These are phyloP conservation scores for Agrenia bidenticulata DNA, from an alignment of 2,888 invertebrate genomes.

Conservation along the genomic window DNA sequence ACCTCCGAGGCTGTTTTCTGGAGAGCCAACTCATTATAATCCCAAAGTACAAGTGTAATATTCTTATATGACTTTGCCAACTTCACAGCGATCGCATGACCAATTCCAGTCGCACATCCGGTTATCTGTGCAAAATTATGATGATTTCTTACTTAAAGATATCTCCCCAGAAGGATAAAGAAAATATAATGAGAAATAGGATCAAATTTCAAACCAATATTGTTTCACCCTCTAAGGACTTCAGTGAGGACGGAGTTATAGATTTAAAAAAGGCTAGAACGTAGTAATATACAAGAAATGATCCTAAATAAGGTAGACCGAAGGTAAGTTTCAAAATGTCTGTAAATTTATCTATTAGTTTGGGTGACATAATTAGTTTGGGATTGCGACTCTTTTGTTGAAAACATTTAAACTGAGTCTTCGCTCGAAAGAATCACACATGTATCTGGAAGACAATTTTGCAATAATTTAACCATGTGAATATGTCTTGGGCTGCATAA, in stretches of 20 bases:
- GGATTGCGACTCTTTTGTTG: no score
- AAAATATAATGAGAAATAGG: background rate
- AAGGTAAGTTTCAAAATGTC: background rate
- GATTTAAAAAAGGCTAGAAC: background rate
- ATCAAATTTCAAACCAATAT: background rate
- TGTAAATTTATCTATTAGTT: background rate
- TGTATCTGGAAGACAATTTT: no score
- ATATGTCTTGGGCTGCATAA: no score
- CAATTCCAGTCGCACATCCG: conserved; percentile 11
- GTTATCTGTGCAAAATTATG: conserved; percentile 6
- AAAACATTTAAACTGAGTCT: no score
- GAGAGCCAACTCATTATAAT: background rate
- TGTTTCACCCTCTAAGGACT: background rate
- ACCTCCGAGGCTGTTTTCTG: background rate
- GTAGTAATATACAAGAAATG: background rate
- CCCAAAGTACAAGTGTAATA: conserved; percentile 5
- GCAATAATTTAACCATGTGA: no score
- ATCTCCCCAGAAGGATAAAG: no score
- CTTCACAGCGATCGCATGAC: background rate
- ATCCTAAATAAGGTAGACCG: background rate
- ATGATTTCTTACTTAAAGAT: no score
- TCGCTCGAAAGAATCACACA: no score
- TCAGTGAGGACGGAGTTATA: background rate
- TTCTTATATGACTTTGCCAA: background rate
- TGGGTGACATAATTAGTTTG: background rate